A percentile compares a stretch with the other conserved stretches of the same genome.
Conservation (phyloP, 2,797 vertebrate species). For the Hirundo rustica region DNA sequence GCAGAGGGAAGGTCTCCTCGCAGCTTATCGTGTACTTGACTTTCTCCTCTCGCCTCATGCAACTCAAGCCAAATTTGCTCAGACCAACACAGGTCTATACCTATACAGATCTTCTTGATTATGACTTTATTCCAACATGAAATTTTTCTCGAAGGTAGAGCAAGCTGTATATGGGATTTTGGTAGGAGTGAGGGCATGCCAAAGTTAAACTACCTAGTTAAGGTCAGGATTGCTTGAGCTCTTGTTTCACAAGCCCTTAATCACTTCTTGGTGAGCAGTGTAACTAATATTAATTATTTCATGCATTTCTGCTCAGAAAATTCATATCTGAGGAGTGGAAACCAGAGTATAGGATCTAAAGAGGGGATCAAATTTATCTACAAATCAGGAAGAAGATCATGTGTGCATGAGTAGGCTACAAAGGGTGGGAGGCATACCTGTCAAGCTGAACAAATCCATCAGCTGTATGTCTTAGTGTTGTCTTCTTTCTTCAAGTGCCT, state of each 20-base stretch:
- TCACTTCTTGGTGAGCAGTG: background rate
- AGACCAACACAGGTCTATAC: background rate
- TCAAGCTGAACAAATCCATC: background rate
- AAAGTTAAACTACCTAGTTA: background rate
- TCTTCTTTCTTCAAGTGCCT: background rate
- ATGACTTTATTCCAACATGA: background rate
- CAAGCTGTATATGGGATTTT: background rate
- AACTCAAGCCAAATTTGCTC: background rate
- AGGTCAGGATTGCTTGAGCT: background rate
- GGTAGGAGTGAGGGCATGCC: background rate
- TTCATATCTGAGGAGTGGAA: fast-evolving
- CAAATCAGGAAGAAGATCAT: background rate
- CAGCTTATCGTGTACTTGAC: background rate
- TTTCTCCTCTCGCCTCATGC: background rate
- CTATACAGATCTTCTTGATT: background rate
- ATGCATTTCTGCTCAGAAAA: background rate
- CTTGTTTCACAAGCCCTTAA: background rate
- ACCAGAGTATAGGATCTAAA: background rate
- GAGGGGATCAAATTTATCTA: background rate
- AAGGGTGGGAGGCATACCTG: background rate
- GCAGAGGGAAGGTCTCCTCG: background rate
- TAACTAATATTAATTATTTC: background rate
- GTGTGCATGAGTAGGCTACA: background rate
- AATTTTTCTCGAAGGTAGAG: background rate
- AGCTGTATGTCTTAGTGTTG: background rate